Evolutionary conservation across 2,113 vertebrate genomes (phyloP).

Genomic region (Larimichthys crocea): DNA sequence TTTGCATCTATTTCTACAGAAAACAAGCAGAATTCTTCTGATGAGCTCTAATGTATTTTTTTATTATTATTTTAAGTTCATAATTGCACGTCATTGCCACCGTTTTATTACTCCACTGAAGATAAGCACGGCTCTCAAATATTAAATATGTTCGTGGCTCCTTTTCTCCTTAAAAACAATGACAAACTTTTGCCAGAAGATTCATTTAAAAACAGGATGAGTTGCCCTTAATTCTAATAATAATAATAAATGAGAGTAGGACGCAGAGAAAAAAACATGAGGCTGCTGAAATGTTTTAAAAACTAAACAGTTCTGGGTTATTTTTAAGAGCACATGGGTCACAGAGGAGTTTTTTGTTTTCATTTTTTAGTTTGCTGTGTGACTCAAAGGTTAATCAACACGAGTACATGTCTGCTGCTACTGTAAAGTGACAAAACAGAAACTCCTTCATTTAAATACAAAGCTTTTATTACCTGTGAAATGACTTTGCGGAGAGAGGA

Average conservation of each 20-base stretch:
- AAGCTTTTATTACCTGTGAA: slow-evolving; percentile 71
- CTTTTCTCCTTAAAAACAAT: not conserved
- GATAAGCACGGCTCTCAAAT: not conserved
- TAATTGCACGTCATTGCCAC: not conserved
- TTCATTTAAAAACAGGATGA: not conserved
- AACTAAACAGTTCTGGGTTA: not conserved
- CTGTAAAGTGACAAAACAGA: slow-evolving; percentile 6
- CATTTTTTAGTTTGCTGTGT: not conserved
- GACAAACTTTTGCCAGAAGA: not conserved
- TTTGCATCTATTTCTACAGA: not conserved
- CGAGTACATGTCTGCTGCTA: not conserved
- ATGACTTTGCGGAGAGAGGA: slow-evolving; percentile 23
- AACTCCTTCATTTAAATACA: slow-evolving; percentile 74
- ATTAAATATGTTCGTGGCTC: not conserved
- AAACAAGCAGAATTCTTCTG: not conserved
- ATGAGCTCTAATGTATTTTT: not conserved
- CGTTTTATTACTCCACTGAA: not conserved
- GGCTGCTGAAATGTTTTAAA: not conserved
- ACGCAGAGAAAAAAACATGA: not conserved
- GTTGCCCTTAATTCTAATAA: not conserved
- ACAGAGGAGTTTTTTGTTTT: not conserved
- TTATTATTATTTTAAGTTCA: not conserved
- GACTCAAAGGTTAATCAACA: not conserved
- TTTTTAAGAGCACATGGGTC: slow-evolving; percentile 16
- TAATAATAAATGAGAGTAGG: not conserved